Evolutionary conservation across 2,797 vertebrate genomes (phyloP).

Genomic region (Sternarchorhynchus goeldii): DNA sequence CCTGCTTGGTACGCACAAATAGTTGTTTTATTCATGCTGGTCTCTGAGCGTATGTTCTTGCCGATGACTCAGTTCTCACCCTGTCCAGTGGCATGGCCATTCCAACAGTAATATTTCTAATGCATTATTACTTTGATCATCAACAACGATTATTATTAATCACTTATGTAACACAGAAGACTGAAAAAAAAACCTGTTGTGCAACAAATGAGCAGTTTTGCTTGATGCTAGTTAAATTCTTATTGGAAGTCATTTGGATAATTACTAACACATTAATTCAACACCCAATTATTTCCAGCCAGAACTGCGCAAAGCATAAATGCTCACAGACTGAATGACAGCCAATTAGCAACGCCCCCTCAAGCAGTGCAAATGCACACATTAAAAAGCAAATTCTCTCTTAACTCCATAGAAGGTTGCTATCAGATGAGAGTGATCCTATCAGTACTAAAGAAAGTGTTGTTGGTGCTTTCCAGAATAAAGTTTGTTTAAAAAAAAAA

Average conservation of each 20-base stretch:
- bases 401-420: conserved; percentile 19
- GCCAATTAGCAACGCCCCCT: conserved; percentile 19
- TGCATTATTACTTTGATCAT: too few species aligned
- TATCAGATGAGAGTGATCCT: conserved; percentile 4
- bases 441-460: not conserved
- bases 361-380: conserved; percentile 4
- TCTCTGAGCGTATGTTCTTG: too few species aligned
- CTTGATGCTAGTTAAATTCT: not conserved
- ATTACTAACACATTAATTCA: not conserved
- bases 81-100: too few species aligned
- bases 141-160: too few species aligned
- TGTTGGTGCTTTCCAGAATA: conserved; percentile 11
- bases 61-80: too few species aligned
- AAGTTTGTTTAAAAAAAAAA: conserved; percentile 55
- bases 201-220: not conserved
- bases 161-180: too few species aligned
- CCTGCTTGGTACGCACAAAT: too few species aligned
- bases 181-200: not conserved
- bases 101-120: too few species aligned
- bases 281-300: not conserved
- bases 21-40: too few species aligned
- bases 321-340: conserved; percentile 20
- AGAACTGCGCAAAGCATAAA: conserved; percentile 8
- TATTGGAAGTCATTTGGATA: not conserved
- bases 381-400: conserved; percentile 15